These are phyloP conservation scores for Cydia fagiglandana DNA, from an alignment of 1,140 invertebrate genomes.

Conservation along the genomic window DNA sequence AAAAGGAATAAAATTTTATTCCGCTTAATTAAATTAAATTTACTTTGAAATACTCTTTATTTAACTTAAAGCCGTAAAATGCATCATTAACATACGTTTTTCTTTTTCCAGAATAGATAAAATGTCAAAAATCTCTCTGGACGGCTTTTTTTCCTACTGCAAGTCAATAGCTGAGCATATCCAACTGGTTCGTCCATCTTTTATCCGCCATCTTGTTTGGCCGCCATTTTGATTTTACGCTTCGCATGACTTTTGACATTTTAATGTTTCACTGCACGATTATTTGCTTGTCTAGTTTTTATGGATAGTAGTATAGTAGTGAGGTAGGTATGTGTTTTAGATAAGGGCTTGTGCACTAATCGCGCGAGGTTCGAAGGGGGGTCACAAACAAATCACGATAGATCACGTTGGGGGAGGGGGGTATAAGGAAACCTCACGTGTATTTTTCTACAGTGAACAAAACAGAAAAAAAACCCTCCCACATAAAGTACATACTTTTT, in stretches of 20 bases:
- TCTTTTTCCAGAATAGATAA: slow-evolving; percentile 69
- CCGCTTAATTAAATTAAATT: too few relatives aligned
- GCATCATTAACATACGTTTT: slow-evolving; percentile 53
- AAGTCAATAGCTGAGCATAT: slow-evolving; percentile 78
- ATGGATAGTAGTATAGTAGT: too few relatives aligned
- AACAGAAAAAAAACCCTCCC: too few relatives aligned
- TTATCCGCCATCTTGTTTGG: slow-evolving; percentile 44
- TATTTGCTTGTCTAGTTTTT: neutral
- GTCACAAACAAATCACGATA: too few relatives aligned
- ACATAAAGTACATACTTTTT: too few relatives aligned
- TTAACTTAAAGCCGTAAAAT: neutral
- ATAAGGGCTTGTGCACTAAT: too few relatives aligned
- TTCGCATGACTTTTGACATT: slow-evolving; percentile 36
- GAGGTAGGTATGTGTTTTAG: neutral
- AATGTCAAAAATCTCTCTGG: slow-evolving; percentile 75
- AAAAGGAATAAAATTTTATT: too few relatives aligned
- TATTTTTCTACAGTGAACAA: too few relatives aligned
- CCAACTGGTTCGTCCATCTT: slow-evolving; percentile 72
- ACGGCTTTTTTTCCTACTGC: slow-evolving; percentile 78
- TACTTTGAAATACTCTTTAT: neutral
- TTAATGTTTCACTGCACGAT: slow-evolving; percentile 30
- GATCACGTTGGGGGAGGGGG: too few relatives aligned
- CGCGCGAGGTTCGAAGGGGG: too few relatives aligned
- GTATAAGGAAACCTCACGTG: too few relatives aligned
- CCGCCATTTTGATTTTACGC: slow-evolving; percentile 44